Base-by-base conservation (phyloP, 2,888 invertebrate species). In the Neuroscelio doddi region DNA sequence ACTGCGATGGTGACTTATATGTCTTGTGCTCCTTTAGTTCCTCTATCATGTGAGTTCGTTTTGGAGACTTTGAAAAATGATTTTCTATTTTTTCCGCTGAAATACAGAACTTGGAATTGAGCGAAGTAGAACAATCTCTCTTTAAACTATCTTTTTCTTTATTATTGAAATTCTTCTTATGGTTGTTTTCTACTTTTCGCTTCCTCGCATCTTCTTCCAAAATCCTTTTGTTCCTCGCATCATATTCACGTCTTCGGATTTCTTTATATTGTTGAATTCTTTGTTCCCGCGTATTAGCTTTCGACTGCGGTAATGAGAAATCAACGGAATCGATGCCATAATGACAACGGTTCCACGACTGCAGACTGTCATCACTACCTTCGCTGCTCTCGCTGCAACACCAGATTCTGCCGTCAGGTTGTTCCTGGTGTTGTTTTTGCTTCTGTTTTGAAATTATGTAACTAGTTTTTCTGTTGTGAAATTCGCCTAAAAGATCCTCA, bases 351-450 rank as follows among this genome's bases (percentile, higher is more conserved):
- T 71, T 68, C 80, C 80, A 82, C 1, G 9, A 80, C n/a, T n/a
- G 80, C 0, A 83, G 68, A 57, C 83, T 82, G 50, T 83, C 83
- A 73, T 83, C 83, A 70, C 83, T 83, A 4, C 83, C 83, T 42
- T 83, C 83, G 74, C 83, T 83, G 57, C 83, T 82, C 52, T 83
- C 83, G 69, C 83, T 83, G 65, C 80, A 83, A 24, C 81, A 82
- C 83, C 83, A 83, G 1, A 79, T 73, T 17, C 83, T 69, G 4
- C 56, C 59, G 10, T 73, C 67, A 5, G 75, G 68, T 17, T 73
- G 72, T 55, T 76, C 75, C 55, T 77, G 75, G 34, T 59, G 65
- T 32, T 58, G 46, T 1, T 67, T 56, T 21, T 57, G 64, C 30
- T 56, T 44, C 1, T 66, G 57, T 24, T 79, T 67, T n/a, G n/a